Percentiles rank a stretch among this genome's conserved stretches.
Evolutionary conservation across 2,888 invertebrate species (phyloP).

Genomic region (Pogonocherus hispidulus): DNA sequence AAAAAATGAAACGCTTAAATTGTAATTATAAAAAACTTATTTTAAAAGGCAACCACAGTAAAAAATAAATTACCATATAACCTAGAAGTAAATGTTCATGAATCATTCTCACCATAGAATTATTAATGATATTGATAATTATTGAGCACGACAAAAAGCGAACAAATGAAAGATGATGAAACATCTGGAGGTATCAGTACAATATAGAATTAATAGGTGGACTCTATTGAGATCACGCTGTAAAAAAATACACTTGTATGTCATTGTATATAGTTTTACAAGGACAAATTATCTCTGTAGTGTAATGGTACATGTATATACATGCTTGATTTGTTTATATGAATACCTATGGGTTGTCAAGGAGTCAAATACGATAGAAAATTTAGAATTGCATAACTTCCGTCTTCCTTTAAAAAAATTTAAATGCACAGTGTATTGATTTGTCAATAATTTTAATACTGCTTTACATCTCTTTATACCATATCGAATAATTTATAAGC

Average conservation of each 20-base stretch:
- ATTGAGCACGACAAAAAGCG: background rate
- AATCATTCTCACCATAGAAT: background rate
- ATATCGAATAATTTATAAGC: too few species aligned
- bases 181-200: background rate
- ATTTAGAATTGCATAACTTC: too few species aligned
- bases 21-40: background rate
- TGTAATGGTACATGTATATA: too few species aligned
- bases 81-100: background rate
- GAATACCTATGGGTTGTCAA: too few species aligned
- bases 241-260: background rate
- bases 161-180: background rate
- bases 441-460: too few species aligned
- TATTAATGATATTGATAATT: background rate
- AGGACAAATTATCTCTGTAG: background rate
- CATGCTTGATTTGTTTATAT: too few species aligned
- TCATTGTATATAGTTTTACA: background rate
- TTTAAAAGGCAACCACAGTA: background rate
- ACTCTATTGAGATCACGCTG: constrained; percentile 3
- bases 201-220: background rate
- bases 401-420: too few species aligned
- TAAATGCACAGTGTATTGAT: too few species aligned
- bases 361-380: too few species aligned
- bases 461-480: too few species aligned
- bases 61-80: constrained; percentile 11
- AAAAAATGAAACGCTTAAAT: constrained; percentile 1